Percentiles rank a stretch among this genome's conserved stretches.
Evolutionary conservation across 2,113 vertebrate genomes (phyloP).

Genomic region (Stomatorhinus ivindoensis): DNA sequence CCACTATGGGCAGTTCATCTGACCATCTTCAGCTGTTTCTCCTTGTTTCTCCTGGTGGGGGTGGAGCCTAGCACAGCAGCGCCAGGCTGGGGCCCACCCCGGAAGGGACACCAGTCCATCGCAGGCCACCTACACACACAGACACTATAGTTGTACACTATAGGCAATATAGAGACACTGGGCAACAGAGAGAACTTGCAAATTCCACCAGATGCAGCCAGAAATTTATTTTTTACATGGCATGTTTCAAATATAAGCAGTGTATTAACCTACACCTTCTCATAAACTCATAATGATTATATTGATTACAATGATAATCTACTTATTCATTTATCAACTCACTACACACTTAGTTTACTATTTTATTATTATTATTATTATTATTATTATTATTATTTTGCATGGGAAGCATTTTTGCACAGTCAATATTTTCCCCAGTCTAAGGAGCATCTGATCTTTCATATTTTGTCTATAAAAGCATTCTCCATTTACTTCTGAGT

Average conservation of each 20-base stretch:
- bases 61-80: neutral
- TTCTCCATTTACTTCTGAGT: neutral
- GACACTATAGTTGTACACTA: neutral
- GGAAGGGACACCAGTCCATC: neutral
- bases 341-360: too few relatives aligned
- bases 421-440: neutral
- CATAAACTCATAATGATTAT: neutral
- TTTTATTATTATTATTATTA: too few relatives aligned
- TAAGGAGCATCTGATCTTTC: neutral
- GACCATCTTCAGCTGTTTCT: neutral
- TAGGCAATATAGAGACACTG: neutral
- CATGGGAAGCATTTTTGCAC: neutral
- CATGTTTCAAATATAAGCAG: neutral
- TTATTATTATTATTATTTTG: too few relatives aligned
- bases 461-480: neutral
- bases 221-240: neutral
- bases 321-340: neutral
- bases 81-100: neutral
- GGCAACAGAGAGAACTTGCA: neutral
- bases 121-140: neutral
- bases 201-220: neutral
- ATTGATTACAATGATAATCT: neutral
- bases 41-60: neutral
- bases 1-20: neutral
- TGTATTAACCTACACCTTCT: neutral